Percentiles rank a stretch among this genome's conserved stretches.
Conservation (phyloP, 2,113 vertebrate genomes). For the Hemichromis elongatus region DNA sequence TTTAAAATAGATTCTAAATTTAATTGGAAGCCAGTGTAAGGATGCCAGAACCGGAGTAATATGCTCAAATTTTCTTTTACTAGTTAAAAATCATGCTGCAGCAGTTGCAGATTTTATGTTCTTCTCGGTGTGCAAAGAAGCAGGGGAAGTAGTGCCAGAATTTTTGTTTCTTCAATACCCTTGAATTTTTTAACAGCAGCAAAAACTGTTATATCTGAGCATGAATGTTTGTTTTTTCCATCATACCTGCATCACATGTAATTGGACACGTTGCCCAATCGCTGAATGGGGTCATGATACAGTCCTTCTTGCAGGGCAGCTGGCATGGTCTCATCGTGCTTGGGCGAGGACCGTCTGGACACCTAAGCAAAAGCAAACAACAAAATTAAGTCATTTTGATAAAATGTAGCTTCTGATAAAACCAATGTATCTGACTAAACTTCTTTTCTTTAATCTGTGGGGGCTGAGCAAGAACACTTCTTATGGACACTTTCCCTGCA, state of each 20-base stretch:
- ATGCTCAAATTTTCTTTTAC: too few species aligned
- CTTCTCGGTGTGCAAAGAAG: neutral
- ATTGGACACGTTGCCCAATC: conserved; percentile 87
- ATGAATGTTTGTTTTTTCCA: neutral
- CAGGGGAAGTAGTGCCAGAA: neutral
- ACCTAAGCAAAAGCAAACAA: conserved; percentile 65
- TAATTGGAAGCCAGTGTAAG: too few species aligned
- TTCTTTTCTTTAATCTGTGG: neutral
- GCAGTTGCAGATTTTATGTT: neutral
- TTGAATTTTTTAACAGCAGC: neutral
- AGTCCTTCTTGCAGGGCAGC: conserved; percentile 92
- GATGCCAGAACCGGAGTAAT: too few species aligned
- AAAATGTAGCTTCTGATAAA: neutral
- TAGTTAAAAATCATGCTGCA: too few species aligned
- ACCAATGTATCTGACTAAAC: neutral
- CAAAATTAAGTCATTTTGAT: too few species aligned
- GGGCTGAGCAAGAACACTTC: neutral
- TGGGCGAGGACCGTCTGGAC: conserved; percentile 90
- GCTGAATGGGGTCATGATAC: conserved; percentile 87
- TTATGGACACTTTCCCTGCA: neutral
- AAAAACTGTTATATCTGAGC: neutral
- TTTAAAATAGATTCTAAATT: too few species aligned
- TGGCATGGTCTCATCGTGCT: conserved; percentile 86
- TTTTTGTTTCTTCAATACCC: neutral
- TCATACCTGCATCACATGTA: conserved; percentile 84